Evolutionary conservation across 1,140 invertebrate species (phyloP).

Genomic region (Drosophila albomicans): DNA sequence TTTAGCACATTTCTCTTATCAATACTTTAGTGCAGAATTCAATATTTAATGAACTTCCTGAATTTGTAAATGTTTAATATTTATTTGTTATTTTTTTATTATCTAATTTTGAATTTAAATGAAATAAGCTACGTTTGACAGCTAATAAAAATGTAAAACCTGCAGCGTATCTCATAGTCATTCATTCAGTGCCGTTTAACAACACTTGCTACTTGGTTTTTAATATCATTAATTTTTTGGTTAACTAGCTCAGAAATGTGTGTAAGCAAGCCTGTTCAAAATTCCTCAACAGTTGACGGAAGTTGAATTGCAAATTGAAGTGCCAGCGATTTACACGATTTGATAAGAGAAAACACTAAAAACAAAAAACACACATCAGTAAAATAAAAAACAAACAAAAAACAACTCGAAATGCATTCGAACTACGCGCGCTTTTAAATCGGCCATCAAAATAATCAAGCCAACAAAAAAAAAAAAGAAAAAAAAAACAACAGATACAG

Average conservation of each 20-base stretch:
- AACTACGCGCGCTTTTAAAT: constrained; percentile 47
- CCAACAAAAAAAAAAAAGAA: constrained; percentile 28
- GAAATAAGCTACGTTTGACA: no score
- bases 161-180: background rate
- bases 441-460: constrained; percentile 51
- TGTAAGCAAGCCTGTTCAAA: constrained; percentile 50
- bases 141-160: no score
- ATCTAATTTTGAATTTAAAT: background rate
- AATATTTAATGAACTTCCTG: no score
- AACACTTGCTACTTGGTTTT: constrained; percentile 10
- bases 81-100: background rate
- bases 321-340: constrained; percentile 60
- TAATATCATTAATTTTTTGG: constrained; percentile 25
- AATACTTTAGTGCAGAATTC: no score
- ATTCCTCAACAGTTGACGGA: constrained; percentile 76
- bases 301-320: constrained; percentile 80
- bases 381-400: constrained; percentile 28
- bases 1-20: no score
- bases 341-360: constrained; percentile 36
- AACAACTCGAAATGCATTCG: constrained; percentile 64
- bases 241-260: constrained; percentile 58
- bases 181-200: background rate
- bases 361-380: background rate
- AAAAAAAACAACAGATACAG: constrained; percentile 21
- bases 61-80: background rate